Percentiles rank a stretch among this genome's conserved stretches.
These are phyloP conservation scores for Myotis vivesi DNA, from an alignment of 2,797 vertebrate genomes.

Conservation along the genomic window DNA sequence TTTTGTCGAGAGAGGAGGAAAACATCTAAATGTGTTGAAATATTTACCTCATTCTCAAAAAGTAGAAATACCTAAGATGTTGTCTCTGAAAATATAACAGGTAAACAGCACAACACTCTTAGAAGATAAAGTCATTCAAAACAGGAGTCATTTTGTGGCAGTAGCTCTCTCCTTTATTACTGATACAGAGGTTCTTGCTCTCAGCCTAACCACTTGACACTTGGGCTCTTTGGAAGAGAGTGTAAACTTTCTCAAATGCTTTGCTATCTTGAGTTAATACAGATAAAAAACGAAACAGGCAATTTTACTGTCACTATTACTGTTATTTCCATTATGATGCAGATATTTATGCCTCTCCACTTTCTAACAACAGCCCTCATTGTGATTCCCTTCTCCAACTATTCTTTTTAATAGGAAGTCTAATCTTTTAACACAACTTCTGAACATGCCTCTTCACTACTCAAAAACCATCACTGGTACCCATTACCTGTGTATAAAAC, in stretches of 20 bases:
- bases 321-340: neutral
- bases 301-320: neutral
- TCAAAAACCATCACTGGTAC: neutral
- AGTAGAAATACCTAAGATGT: neutral
- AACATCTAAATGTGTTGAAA: neutral
- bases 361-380: neutral
- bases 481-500: neutral
- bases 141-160: neutral
- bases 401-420: neutral
- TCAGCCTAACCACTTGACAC: neutral
- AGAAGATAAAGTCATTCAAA: neutral
- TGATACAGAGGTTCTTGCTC: neutral
- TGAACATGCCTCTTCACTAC: neutral
- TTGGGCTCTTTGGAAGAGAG: neutral
- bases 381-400: neutral
- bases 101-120: neutral
- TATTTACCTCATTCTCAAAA: neutral
- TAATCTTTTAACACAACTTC: neutral
- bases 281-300: neutral
- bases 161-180: neutral
- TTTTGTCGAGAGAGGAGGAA: conserved; percentile 1
- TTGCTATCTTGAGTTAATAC: neutral
- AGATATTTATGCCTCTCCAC: neutral
- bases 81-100: neutral
- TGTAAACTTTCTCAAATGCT: neutral